Base-by-base conservation (phyloP, 2,888 invertebrate genomes). In the Monopis laevigella region DNA sequence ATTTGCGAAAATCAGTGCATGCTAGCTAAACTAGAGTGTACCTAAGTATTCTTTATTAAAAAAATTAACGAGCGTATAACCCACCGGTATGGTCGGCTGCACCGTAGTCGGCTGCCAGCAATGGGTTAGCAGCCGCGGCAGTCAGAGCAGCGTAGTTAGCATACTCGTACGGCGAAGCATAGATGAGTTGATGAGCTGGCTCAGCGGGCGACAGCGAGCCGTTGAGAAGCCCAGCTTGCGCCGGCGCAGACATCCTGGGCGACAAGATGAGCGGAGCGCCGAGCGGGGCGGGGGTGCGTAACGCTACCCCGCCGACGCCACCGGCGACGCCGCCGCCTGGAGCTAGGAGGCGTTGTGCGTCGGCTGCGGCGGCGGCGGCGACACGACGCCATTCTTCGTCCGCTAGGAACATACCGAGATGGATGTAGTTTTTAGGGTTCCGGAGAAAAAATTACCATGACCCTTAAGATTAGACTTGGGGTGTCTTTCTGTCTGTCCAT, bases 191-290 rank as follows among this genome's bases (percentile, higher is more conserved):
- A 36, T 89, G 91, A 18, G 88, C 84, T 36, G 90, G 85, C 56
- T 86, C 82, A 41, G 84, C 85, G 29, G 85, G 85, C 2, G 80
- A 75, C n/a, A 81, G 65, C 1, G 71, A 59, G 12, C 78, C 78
- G 49, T 82, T 84, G 14, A 88, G 86, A 14, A 89, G 81, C 44
- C 83, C 87, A 34, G 83, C 88, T 38, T 89, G 88, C 29, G 88
- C 90, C 41, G 88, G 92, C 46, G 89, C 90, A 10, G 91, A 91
- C 87, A 94, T 90, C 54, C 95, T 86, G 44, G 94, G 93, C 30
- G 95, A 94, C 48, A 97, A 85, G 56, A 98, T 96, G 61, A 97
- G 84, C 2, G 96, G 97, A 1, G 96, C 95, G 18, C 97, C 94
- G 46, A 95, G 69, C 0, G 96, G 95, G 7, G 92, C 88, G 39